Percentiles rank a stretch among this genome's conserved stretches.
Conservation (phyloP, 2,888 invertebrate genomes). For the Melinaea marsaeus region DNA sequence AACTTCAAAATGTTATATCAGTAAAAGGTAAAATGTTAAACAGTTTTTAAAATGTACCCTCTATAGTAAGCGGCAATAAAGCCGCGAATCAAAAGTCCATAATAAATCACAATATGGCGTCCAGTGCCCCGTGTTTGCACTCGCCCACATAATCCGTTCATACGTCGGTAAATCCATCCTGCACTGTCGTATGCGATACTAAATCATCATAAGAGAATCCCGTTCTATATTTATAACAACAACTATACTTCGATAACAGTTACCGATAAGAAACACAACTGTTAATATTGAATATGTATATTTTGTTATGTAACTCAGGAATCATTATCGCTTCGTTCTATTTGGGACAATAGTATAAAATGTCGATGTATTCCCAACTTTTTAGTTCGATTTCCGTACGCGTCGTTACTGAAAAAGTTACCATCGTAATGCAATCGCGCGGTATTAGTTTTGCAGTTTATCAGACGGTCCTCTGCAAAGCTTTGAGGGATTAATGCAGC, state of each 20-base stretch:
- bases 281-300: too few relatives aligned
- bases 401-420: constrained; percentile 72
- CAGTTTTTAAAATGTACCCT: constrained; percentile 46
- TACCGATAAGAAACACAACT: too few relatives aligned
- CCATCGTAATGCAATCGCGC: constrained; percentile 73
- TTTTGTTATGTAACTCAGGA: constrained; percentile 52
- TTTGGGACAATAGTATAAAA: constrained; percentile 59
- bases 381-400: constrained; percentile 60
- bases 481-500: constrained; percentile 74
- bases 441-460: constrained; percentile 73
- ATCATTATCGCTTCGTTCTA: constrained; percentile 63
- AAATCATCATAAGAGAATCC: constrained; percentile 78
- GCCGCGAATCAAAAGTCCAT: constrained; percentile 74
- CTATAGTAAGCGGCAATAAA: constrained; percentile 61
- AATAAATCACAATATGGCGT: constrained; percentile 75
- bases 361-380: constrained; percentile 55
- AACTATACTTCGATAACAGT: constrained; percentile 7
- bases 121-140: constrained; percentile 75
- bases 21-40: constrained; percentile 1
- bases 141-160: constrained; percentile 78
- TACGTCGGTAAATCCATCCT: constrained; percentile 76
- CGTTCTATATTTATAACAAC: constrained; percentile 41
- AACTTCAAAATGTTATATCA: background rate
- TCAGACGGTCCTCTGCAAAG: constrained; percentile 64
- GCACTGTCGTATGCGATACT: constrained; percentile 67